phyloP scores from a whole-genome alignment of 2,113 vertebrate genomes.

The Rhegmatorhina hoffmannsi region DNA sequence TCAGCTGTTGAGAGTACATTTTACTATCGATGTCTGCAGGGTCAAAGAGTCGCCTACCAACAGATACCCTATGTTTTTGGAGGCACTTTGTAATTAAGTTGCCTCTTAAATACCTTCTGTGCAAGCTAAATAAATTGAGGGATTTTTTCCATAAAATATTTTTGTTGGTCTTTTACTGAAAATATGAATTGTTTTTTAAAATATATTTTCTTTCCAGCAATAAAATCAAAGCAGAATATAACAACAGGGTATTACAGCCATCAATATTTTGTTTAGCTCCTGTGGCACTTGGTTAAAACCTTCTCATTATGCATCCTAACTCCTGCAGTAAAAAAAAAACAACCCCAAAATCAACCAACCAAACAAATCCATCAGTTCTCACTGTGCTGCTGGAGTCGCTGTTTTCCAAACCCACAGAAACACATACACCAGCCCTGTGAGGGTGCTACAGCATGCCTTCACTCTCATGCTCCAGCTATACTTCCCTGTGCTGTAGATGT shows the following conservation, averaged over 20 bases:
- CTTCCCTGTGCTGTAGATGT: background rate
- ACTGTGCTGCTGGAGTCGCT: background rate
- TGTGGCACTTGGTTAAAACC: background rate
- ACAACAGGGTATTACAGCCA: background rate
- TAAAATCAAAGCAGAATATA: background rate
- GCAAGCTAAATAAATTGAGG: background rate
- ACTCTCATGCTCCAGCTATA: background rate
- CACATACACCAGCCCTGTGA: background rate
- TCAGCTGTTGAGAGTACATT: background rate
- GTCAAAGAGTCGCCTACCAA: background rate
- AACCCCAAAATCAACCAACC: background rate
- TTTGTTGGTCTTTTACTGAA: background rate
- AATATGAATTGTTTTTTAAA: background rate
- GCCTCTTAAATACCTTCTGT: background rate
- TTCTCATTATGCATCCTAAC: background rate
- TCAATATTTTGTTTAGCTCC: background rate
- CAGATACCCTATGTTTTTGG: background rate
- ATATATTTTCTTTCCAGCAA: background rate
- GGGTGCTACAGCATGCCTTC: background rate
- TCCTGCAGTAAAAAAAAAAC: background rate
- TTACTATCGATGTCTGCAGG: background rate
- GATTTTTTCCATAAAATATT: background rate
- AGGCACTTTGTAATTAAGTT: background rate
- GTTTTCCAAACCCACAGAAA: background rate
- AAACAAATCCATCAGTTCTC: background rate